Percentiles rank a stretch among this genome's conserved stretches.
phyloP scores from a whole-genome alignment of 2,113 vertebrate species.

The Pedetes capensis region DNA sequence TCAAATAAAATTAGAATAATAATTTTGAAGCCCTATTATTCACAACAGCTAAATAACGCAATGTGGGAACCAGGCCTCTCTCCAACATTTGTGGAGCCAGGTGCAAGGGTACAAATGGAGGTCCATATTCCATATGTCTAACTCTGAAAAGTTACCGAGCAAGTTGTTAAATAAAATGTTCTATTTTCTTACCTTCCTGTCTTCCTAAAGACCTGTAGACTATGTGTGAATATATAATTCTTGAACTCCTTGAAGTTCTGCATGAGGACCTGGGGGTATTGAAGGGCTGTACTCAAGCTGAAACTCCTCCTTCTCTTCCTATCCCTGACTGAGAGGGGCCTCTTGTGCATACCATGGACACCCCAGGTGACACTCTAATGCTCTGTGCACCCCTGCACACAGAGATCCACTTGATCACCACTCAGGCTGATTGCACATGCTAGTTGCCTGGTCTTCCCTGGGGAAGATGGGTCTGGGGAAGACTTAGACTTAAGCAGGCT shows the following conservation, averaged over 20 bases:
- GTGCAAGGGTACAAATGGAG: neutral
- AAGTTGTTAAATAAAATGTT: neutral
- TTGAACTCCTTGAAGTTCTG: neutral
- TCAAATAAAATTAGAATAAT: constrained; percentile 30
- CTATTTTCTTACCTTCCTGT: neutral
- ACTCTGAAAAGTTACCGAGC: neutral
- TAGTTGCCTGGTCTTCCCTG: neutral
- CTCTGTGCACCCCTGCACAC: neutral
- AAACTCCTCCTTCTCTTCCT: neutral
- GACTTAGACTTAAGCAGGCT: neutral
- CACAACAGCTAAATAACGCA: neutral
- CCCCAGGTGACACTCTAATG: neutral
- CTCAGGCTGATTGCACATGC: neutral
- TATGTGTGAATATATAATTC: neutral
- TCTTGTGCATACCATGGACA: neutral
- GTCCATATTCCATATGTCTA: neutral
- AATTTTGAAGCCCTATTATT: neutral
- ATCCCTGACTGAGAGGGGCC: neutral
- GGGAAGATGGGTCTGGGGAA: neutral
- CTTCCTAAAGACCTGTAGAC: neutral
- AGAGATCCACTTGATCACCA: neutral
- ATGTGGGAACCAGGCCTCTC: neutral
- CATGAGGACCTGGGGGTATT: neutral
- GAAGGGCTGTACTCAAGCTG: neutral
- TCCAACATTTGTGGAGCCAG: neutral